These are phyloP conservation scores for Rhynchonycteris naso DNA, from an alignment of 2,797 vertebrate species.

Conservation along the genomic window DNA sequence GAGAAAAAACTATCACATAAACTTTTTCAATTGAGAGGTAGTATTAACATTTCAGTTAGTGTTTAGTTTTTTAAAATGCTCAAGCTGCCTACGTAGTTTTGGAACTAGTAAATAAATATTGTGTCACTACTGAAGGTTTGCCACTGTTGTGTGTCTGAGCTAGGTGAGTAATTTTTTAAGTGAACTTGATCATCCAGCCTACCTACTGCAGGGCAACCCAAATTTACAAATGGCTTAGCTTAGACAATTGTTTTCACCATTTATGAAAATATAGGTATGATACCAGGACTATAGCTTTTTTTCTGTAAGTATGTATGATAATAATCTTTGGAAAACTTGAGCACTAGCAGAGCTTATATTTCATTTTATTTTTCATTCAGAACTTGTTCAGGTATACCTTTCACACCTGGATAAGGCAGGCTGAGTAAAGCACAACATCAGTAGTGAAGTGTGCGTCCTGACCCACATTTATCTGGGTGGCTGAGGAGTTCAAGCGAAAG, in stretches of 20 bases:
- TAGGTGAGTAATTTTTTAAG: not conserved
- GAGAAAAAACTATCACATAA: not conserved
- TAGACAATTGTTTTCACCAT: not conserved
- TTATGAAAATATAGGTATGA: constrained; percentile 40
- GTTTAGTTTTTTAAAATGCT: not conserved
- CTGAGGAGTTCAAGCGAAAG: constrained; percentile 1
- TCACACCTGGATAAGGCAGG: not conserved
- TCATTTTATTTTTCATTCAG: not conserved
- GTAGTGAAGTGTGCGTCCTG: not conserved
- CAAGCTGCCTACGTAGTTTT: not conserved
- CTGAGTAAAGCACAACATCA: not conserved
- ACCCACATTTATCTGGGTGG: constrained; percentile 22
- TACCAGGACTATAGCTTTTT: not conserved
- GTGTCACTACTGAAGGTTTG: not conserved
- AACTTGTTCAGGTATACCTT: constrained; percentile 14
- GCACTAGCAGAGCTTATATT: not conserved
- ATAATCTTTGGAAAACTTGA: constrained; percentile 41
- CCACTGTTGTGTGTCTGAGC: not conserved
- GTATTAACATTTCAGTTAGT: constrained; percentile 30
- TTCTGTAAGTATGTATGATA: constrained; percentile 13
- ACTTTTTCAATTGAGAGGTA: constrained; percentile 10
- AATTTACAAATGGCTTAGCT: not conserved
- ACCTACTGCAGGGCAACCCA: not conserved
- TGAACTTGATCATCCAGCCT: not conserved
- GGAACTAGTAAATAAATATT: constrained; percentile 37